Conservation (phyloP, 2,888 invertebrate genomes). For the Noctuana brunneofusca region DNA sequence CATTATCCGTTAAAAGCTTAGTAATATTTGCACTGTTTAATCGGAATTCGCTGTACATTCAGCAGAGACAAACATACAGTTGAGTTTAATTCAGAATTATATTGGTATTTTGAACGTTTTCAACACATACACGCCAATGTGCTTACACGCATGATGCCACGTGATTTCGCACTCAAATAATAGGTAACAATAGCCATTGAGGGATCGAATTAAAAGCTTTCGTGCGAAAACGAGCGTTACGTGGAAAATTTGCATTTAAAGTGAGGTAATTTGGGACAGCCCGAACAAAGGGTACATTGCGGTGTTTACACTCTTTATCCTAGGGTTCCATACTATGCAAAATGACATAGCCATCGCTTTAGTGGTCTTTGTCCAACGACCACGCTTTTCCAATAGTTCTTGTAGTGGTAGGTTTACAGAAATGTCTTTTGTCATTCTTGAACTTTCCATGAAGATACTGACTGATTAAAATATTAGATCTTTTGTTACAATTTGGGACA, state of each 20-base stretch:
- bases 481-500: too few relatives aligned
- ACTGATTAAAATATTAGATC: too few relatives aligned
- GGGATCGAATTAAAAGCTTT: slow-evolving; percentile 44
- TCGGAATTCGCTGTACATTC: too few relatives aligned
- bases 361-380: background rate
- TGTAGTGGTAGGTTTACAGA: too few relatives aligned
- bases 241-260: slow-evolving; percentile 73
- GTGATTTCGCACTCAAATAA: slow-evolving; percentile 15
- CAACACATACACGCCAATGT: background rate
- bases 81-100: slow-evolving; percentile 7
- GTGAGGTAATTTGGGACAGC: slow-evolving; percentile 62
- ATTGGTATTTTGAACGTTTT: slow-evolving; percentile 17
- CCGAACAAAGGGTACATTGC: slow-evolving; percentile 33
- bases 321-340: slow-evolving; percentile 1
- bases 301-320: slow-evolving; percentile 37
- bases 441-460: too few relatives aligned
- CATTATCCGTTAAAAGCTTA: too few relatives aligned
- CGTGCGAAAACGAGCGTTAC: slow-evolving; percentile 48
- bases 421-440: too few relatives aligned
- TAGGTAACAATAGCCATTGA: slow-evolving; percentile 11
- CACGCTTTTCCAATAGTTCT: too few relatives aligned
- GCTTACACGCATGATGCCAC: slow-evolving; percentile 1
- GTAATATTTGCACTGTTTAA: too few relatives aligned
- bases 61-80: slow-evolving; percentile 2
- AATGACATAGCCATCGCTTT: background rate